Evolutionary conservation across 2,797 vertebrate species (phyloP).

Genomic region (Hypotaenidia philippensis): DNA sequence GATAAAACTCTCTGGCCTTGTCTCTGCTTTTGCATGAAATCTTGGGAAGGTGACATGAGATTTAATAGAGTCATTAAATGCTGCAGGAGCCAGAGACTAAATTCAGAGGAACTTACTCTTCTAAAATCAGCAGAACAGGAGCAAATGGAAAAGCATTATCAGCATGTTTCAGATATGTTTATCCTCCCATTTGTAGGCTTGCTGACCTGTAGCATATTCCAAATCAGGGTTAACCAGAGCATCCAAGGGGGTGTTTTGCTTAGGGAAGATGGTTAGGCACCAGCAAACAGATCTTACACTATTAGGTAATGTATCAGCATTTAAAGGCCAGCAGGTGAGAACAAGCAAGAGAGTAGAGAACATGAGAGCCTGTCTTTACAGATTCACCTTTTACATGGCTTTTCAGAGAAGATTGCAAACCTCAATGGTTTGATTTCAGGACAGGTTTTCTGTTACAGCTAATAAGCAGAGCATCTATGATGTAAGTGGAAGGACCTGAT

Average conservation of each 20-base stretch:
- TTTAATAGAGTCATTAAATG: neutral
- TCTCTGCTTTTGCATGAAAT: neutral
- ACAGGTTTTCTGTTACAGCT: neutral
- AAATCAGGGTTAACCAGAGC: neutral
- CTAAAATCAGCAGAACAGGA: neutral
- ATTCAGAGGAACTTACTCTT: neutral
- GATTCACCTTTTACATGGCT: neutral
- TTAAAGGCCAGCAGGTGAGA: neutral
- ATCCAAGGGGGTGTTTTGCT: neutral
- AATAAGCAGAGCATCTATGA: neutral
- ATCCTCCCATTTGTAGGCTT: neutral
- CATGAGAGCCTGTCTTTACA: neutral
- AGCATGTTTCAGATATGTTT: neutral
- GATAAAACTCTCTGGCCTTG: neutral
- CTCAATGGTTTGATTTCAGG: neutral
- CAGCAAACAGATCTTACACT: neutral
- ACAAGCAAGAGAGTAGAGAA: neutral
- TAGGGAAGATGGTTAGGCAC: neutral
- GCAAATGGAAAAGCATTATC: neutral
- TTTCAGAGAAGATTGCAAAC: neutral
- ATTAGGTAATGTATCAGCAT: neutral
- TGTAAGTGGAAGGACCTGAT: neutral
- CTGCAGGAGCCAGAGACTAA: neutral
- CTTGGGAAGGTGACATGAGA: neutral
- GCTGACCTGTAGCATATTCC: neutral